Evolutionary conservation across 2,888 invertebrate genomes (phyloP).

Genomic region (Apeira syringaria): DNA sequence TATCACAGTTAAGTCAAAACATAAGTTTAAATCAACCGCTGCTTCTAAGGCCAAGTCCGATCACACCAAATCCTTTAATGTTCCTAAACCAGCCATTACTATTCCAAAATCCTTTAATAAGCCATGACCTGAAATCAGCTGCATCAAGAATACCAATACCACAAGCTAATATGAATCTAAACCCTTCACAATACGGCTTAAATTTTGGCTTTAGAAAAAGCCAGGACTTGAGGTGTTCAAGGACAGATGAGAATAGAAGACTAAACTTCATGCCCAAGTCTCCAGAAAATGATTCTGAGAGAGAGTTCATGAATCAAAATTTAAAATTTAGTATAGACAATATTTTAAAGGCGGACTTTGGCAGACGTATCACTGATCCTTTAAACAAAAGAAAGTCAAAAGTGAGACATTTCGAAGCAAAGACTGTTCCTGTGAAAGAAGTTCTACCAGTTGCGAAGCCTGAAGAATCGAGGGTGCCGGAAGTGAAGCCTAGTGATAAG

Average conservation of each 20-base stretch:
- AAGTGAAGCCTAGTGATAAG: conserved; percentile 65
- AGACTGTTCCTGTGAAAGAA: conserved; percentile 59
- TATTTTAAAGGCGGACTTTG: conserved; percentile 93
- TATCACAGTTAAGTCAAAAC: conserved; percentile 85
- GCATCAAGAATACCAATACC: conserved; percentile 56
- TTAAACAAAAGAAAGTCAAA: conserved; percentile 84
- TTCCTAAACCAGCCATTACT: conserved; percentile 75
- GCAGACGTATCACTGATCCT: conserved; percentile 87
- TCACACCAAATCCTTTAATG: conserved; percentile 76
- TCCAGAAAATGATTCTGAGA: conserved; percentile 63
- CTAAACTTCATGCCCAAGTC: conserved; percentile 58
- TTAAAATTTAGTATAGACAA: conserved; percentile 94
- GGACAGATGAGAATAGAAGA: conserved; percentile 64
- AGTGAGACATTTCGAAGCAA: conserved; percentile 52
- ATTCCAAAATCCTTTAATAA: conserved; percentile 70
- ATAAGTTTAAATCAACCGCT: conserved; percentile 70
- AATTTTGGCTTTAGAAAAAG: conserved; percentile 59
- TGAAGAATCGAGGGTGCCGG: conserved; percentile 68
- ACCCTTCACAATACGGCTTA: conserved; percentile 54
- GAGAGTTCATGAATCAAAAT: conserved; percentile 80
- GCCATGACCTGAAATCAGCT: conserved; percentile 60
- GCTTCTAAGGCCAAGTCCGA: conserved; percentile 71
- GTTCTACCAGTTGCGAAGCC: conserved; percentile 45
- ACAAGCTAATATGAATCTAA: conserved; percentile 54
- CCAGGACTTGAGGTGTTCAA: conserved; percentile 42